phyloP scores from a whole-genome alignment of 2,888 invertebrate genomes.

The Malthinus flaveolus region DNA sequence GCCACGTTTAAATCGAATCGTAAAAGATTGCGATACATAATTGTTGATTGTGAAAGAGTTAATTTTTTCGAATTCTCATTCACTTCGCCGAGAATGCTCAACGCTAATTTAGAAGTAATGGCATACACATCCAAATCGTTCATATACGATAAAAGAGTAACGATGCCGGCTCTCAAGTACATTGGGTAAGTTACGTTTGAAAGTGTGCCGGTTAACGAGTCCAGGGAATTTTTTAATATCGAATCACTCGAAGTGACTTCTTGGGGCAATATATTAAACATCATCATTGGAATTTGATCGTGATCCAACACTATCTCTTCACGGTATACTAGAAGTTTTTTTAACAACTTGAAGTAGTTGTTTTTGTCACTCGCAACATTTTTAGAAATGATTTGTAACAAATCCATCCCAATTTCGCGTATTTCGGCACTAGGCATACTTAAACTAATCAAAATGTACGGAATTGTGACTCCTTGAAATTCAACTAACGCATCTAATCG shows the following conservation, averaged over 20 bases:
- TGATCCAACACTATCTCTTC: constrained; percentile 68
- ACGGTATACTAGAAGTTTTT: constrained; percentile 56
- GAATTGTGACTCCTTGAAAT: constrained; percentile 53
- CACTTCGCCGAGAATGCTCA: constrained; percentile 35
- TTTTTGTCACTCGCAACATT: constrained; percentile 46
- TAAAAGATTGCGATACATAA: constrained; percentile 39
- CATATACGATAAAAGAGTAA: constrained; percentile 48
- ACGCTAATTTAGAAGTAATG: constrained; percentile 37
- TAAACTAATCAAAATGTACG: constrained; percentile 61
- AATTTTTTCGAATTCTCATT: constrained; percentile 30
- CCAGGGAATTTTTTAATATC: constrained; percentile 45
- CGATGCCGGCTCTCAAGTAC: constrained; percentile 51
- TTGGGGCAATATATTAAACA: constrained; percentile 61
- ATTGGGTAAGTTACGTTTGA: constrained; percentile 53
- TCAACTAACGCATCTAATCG: constrained; percentile 51
- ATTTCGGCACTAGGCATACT: constrained; percentile 60
- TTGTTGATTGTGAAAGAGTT: constrained; percentile 33
- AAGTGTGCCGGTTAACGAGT: constrained; percentile 42
- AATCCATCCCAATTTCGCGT: constrained; percentile 60
- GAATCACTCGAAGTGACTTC: constrained; percentile 47
- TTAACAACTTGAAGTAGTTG: constrained; percentile 55
- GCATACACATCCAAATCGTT: constrained; percentile 42
- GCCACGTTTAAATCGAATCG: constrained; percentile 42
- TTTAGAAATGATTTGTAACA: constrained; percentile 54
- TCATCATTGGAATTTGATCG: constrained; percentile 65